Base-by-base conservation (phyloP, 2,113 vertebrate genomes). In the Cyanoliseus patagonus region DNA sequence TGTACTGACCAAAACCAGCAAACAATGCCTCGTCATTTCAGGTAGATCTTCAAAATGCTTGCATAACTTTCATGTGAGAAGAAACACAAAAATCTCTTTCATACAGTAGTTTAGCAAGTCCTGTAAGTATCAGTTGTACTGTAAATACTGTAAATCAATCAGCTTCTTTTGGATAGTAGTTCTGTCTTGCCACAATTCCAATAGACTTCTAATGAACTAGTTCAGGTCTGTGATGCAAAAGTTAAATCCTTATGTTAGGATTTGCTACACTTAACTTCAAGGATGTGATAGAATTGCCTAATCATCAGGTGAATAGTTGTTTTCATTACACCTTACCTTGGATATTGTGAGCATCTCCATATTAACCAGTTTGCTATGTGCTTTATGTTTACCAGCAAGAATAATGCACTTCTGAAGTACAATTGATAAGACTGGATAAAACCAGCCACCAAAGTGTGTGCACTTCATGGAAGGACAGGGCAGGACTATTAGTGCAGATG, bases 41-140 rank as follows among this genome's bases (percentile, higher is more conserved):
- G 47, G 15, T 15, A 35, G 30, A 11, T 86, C 30, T 70, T 83
- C 0, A 0, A 11, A 30, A 27, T 1, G 0, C 17, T 49, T 47
- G 19, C 13, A 10, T 51, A 67, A 23, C 19, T 59, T 81, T 49
- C 20, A 25, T 31, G 11, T 53, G 64, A 83, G 31, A 75, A 35
- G 31, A 77, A 93, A 41, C 20, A 79, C 11, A 53, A 41, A 79
- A 59, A 55, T 83, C 5, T 55, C 55, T 73, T 72, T 92, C 44
- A 69, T 57, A 13, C n/a, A 84, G 10, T 5, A 84, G 9, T 67
- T 78, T 63, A 51, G 10, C 31, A 72, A 51, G 78, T 87, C 30
- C 7, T 55, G 24, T 9, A 41, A 89, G 81, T 41, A 19, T 20
- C 18, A 55, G 31, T 31, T 55, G 33, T 33, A 55, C 30, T 33